Evolutionary conservation across 2,888 invertebrate species (phyloP), one percentile per base, ranked within the genome.

Genomic region (Lissocephala sabroskyi): DNA sequence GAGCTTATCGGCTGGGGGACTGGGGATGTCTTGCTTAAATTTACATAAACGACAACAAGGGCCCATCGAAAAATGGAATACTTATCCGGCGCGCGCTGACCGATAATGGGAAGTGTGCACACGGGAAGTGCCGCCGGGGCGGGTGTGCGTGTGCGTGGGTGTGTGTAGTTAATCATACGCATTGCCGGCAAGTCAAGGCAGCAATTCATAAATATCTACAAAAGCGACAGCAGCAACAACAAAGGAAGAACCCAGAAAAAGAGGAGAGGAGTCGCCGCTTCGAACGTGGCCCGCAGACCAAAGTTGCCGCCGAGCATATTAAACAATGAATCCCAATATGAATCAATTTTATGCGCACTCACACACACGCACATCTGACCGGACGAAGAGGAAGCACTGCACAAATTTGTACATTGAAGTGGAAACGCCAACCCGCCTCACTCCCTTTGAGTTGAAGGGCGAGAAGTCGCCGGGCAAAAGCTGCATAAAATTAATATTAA

Each of bases 291-390:
- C 4, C 23, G 23, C 23, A 23, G 23, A 52, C 37, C 40, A 59
- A 62, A 63, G 53, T 56, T 60, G 65, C 62, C 65, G 70, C 63
- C 63, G 29, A 67, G 76, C 71, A 77, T 77, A 77, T 71, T 79
- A 79, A 77, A 77, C 75, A 79, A 77, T 74, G 75, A 52, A 79
- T n/a, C n/a, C n/a, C n/a, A n/a, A n/a, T 65, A 74, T 77, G 71
- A 74, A 77, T 79, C 71, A 79, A 77, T 76, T 70, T 73, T 61
- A 73, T 61, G 60, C 62, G 49, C 49, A 47, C 36, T 42, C 59
- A 49, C 19, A 41, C 36, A 43, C 41, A 56, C 11, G 19, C 30
- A 48, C 2, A 45, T 9, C 11, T 40, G 13, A 28, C 16, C 11
- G 7, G 10, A 23, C 3, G 4, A 52, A 58, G 74, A 70, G 75